Evolutionary conservation across 2,888 invertebrate genomes (phyloP), one percentile per base, ranked within the genome.

Genomic region (Leucophenga maculata): DNA sequence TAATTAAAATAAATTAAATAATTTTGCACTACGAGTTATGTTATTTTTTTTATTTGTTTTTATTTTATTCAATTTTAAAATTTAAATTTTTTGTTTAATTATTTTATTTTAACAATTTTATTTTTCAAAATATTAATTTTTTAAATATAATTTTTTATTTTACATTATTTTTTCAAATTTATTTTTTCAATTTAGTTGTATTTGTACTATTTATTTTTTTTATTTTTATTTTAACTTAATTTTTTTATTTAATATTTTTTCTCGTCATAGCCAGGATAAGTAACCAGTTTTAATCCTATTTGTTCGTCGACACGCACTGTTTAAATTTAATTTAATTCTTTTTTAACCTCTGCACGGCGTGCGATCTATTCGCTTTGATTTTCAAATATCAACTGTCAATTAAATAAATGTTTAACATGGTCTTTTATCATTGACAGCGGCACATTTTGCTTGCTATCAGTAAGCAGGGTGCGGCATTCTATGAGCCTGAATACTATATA

Each of bases 381-480:
- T 72, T 77, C 74, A 69, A 82, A 82, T 71, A 72, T 74, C 67
- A 78, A 86, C 86, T 86, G 86, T 74, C 82, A 84, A 80, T 85
- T 82, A 80, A 77, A 79, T 79, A 78, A 75, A 80, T 69, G 80
- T 79, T 83, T 80, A 86, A 83, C 83, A 77, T 77, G 77, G 73
- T 78, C 83, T 78, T 79, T 86, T 85, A 79, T 76, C 81, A 77
- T 70, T 72, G 68, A 66, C 69, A 70, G 54, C 46, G 76, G 32
- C 68, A 67, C 60, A 68, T 65, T 70, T 69, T 39, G 11, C 9
- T 39, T 39, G 39, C 39, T 39, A 39, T 39, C 39, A 39, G 39
- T 8, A 39, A 39, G 39, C 39, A 39, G 39, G 39, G 39, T 39
- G 39, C 39, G 39, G 6, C 39, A 9, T 39, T 11, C 39, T 39